Evolutionary conservation across 1,140 invertebrate species (phyloP).

Genomic region (Odontomachus brunneus): DNA sequence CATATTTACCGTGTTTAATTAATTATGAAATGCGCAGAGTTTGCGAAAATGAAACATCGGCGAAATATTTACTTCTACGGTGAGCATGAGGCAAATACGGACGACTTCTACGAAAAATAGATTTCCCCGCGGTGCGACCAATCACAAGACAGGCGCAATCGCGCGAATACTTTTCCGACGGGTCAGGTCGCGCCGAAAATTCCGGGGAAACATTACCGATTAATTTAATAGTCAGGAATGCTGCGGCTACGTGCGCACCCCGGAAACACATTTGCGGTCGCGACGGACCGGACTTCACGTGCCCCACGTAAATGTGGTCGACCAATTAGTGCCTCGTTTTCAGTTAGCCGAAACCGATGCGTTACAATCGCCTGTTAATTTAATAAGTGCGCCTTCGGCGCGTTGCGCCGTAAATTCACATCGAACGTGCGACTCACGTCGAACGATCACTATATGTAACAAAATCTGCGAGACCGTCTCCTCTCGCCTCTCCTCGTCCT

Average conservation of each 20-base stretch:
- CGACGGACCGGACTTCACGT: constrained; percentile 55
- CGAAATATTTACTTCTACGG: background rate
- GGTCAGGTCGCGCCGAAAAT: background rate
- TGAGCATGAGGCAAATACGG: background rate
- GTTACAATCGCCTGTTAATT: constrained; percentile 57
- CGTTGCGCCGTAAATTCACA: constrained; percentile 1
- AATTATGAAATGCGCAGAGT: background rate
- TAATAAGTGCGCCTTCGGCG: too few relatives aligned
- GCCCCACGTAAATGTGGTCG: constrained; percentile 58
- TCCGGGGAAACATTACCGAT: constrained; percentile 39
- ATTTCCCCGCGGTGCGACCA: background rate
- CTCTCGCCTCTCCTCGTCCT: too few relatives aligned
- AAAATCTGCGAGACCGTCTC: background rate
- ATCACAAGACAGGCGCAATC: background rate
- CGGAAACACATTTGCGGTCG: constrained; percentile 52
- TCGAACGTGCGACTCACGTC: constrained; percentile 17
- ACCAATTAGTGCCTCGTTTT: constrained; percentile 69
- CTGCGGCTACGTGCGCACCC: constrained; percentile 43
- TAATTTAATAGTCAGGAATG: constrained; percentile 64
- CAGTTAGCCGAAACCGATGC: constrained; percentile 52
- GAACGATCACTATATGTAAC: too few relatives aligned
- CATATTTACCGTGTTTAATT: background rate
- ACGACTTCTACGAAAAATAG: background rate
- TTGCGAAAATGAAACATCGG: background rate
- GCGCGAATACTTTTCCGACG: constrained; percentile 29